Percentiles rank a stretch among this genome's conserved stretches.
Evolutionary conservation across 2,113 vertebrate genomes (phyloP).

Genomic region (Equus przewalskii): DNA sequence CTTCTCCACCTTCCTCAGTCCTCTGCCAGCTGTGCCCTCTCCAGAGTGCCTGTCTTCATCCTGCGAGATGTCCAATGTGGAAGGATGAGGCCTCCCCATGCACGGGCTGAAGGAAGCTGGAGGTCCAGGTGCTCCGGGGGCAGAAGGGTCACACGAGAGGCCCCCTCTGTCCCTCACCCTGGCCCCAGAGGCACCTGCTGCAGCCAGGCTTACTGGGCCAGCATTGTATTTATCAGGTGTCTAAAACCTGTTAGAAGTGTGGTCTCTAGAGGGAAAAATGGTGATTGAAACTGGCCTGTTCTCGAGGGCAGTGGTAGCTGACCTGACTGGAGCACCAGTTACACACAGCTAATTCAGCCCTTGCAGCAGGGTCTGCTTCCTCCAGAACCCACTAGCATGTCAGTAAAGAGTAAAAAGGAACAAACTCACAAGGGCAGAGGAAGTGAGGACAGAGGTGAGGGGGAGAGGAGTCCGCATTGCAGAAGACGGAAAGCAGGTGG

Average conservation of each 20-base stretch:
- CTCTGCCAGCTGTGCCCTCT: not conserved
- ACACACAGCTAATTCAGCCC: too few relatives aligned
- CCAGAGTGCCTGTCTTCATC: not conserved
- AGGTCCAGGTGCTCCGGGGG: not conserved
- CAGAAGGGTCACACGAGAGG: too few relatives aligned
- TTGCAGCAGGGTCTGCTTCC: fast-evolving
- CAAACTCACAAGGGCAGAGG: not conserved
- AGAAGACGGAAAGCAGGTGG: too few relatives aligned
- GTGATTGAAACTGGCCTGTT: not conserved
- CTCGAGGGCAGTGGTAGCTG: not conserved
- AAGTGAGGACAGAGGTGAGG: not conserved
- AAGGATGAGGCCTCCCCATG: not conserved
- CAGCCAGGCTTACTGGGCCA: not conserved
- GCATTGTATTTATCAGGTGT: not conserved
- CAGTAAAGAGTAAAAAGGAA: not conserved
- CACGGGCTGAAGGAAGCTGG: not conserved
- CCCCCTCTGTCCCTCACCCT: not conserved
- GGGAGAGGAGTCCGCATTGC: not conserved
- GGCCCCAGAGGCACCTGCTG: not conserved
- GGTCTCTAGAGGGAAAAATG: not conserved
- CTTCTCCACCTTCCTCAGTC: fast-evolving
- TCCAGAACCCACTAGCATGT: not conserved
- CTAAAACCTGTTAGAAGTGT: not conserved
- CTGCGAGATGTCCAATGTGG: not conserved
- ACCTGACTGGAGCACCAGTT: too few relatives aligned